Conservation (phyloP, 1,140 invertebrate species). For the Alviniconcha marisindica region DNA sequence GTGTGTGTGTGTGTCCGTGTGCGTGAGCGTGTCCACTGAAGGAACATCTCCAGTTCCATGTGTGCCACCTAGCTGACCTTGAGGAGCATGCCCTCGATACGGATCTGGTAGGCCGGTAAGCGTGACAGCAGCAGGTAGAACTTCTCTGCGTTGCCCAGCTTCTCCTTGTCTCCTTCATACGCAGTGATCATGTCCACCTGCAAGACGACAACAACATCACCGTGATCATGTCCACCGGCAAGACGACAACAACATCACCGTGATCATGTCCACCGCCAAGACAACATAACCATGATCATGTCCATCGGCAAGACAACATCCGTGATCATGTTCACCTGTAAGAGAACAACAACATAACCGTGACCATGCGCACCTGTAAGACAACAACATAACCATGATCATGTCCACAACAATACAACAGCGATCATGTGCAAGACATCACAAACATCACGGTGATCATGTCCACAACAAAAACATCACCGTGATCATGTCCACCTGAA, state of each 20-base stretch:
- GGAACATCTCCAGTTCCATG: no score
- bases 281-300: conserved; percentile 1
- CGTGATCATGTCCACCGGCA: conserved; percentile 60
- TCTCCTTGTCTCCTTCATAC: conserved; percentile 66
- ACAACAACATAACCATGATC: no score
- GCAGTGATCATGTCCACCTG: conserved; percentile 65
- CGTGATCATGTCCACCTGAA: no score
- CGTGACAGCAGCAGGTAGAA: conserved; percentile 63
- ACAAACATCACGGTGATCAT: conserved; percentile 36
- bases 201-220: conserved; percentile 35
- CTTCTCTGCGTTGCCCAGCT: conserved; percentile 69
- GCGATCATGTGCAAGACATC: conserved; percentile 60
- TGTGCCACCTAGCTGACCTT: no score
- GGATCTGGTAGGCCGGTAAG: conserved; percentile 87
- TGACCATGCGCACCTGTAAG: no score
- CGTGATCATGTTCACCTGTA: no score
- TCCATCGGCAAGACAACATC: no score
- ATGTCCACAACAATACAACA: no score
- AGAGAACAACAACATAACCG: neutral
- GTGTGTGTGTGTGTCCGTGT: no score
- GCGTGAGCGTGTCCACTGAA: no score
- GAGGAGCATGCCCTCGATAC: conserved; percentile 79
- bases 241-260: conserved; percentile 28
- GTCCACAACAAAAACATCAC: conserved; percentile 48
- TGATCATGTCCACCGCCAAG: conserved; percentile 61